A percentile compares a stretch with the other conserved stretches of the same genome.
Conservation (phyloP, 2,113 vertebrate species). For the Cygnus buccinator region DNA sequence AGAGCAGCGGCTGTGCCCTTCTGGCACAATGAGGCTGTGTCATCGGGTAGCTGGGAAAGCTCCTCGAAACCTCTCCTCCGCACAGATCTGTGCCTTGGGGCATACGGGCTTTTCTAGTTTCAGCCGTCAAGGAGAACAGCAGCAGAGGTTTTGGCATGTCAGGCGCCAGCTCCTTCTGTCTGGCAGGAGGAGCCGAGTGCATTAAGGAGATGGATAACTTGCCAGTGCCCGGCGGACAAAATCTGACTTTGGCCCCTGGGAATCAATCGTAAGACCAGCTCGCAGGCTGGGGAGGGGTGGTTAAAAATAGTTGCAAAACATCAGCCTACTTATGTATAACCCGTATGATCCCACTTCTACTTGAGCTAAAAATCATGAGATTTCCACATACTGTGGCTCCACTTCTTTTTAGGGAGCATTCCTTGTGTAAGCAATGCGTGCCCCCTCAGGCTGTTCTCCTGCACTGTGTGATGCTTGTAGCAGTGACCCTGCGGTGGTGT, state of each 20-base stretch:
- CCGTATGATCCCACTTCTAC: neutral
- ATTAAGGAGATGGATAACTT: neutral
- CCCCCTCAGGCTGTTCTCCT: neutral
- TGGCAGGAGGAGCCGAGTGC: neutral
- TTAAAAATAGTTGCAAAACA: neutral
- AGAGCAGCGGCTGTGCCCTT: neutral
- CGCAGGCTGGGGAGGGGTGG: neutral
- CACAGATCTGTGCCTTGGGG: neutral
- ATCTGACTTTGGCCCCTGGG: neutral
- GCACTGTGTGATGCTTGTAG: neutral
- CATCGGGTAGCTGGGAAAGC: neutral
- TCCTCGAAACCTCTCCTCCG: neutral
- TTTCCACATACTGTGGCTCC: neutral
- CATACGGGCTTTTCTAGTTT: neutral
- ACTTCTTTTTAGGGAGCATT: neutral
- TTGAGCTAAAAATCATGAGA: neutral
- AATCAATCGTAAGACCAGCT: rapidly evolving
- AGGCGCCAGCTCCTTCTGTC: neutral
- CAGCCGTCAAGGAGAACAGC: neutral
- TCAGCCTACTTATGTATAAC: no score
- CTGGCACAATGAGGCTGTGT: rapidly evolving
- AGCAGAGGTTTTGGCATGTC: neutral
- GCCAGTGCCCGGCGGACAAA: neutral
- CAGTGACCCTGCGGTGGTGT: neutral
- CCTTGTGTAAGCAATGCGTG: neutral